Percentiles rank a stretch among this genome's conserved stretches.
phyloP scores from a whole-genome alignment of 1,140 invertebrate species.

The Aphaenogaster ashmeadi region DNA sequence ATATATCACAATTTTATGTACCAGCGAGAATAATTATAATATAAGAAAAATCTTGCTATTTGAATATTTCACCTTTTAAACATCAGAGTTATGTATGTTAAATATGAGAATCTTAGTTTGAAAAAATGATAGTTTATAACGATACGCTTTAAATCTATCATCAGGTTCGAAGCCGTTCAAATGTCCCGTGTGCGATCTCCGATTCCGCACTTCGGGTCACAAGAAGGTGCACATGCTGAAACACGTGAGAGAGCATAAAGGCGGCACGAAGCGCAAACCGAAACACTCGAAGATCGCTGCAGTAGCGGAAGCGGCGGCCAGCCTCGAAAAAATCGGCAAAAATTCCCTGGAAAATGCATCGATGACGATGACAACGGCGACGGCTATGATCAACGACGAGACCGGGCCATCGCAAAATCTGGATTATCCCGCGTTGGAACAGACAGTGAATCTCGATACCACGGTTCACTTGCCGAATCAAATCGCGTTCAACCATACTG shows the following conservation, averaged over 20 bases:
- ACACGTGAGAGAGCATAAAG: conserved; percentile 86
- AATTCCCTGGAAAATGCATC: background rate
- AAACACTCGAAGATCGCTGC: conserved; percentile 72
- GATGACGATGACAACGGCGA: background rate
- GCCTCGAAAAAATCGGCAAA: conserved; percentile 60
- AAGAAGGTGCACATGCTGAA: conserved; percentile 89
- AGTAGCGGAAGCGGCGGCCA: conserved; percentile 67
- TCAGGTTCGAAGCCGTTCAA: conserved; percentile 90
- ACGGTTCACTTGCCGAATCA: conserved; percentile 71
- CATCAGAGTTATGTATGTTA: background rate
- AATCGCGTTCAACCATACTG: conserved; percentile 77
- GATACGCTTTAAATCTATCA: conserved; percentile 64
- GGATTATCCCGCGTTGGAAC: conserved; percentile 66
- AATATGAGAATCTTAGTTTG: background rate
- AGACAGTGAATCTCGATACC: conserved; percentile 74
- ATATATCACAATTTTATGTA: background rate
- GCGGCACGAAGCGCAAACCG: conserved; percentile 65
- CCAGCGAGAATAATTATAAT: background rate
- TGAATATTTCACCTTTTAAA: background rate
- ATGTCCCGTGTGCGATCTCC: conserved; percentile 89
- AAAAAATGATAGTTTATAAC: conserved; percentile 30
- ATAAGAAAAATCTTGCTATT: background rate
- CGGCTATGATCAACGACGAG: conserved; percentile 17
- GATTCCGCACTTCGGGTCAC: conserved; percentile 91
- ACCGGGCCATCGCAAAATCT: conserved; percentile 5